phyloP scores from a whole-genome alignment of 2,113 vertebrate species.

The Thalassarche chlororhynchos region DNA sequence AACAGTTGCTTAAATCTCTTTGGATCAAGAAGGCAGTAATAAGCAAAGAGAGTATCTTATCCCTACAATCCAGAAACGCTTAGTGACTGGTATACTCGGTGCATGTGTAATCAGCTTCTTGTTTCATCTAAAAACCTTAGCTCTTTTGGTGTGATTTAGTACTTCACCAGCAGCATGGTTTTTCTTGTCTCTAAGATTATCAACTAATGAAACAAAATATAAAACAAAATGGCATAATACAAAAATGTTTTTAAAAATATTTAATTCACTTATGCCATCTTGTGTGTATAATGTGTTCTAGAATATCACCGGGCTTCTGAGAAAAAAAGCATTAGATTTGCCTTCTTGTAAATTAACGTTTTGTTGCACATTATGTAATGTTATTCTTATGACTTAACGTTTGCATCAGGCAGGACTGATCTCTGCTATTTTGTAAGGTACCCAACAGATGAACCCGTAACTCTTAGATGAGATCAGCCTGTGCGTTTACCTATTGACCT shows the following conservation, averaged over 20 bases:
- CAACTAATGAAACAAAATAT: not conserved
- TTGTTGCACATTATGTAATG: not conserved
- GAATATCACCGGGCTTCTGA: not conserved
- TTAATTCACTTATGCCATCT: not conserved
- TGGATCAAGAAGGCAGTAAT: slow-evolving; percentile 76
- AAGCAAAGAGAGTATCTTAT: slow-evolving; percentile 78
- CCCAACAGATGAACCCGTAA: not conserved
- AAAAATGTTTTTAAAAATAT: not conserved
- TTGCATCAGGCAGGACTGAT: not conserved
- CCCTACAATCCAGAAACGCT: slow-evolving; percentile 71
- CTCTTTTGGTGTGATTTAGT: slow-evolving; percentile 56
- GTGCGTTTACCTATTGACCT: not conserved
- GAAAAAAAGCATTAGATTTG: not conserved
- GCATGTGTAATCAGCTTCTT: slow-evolving; percentile 67
- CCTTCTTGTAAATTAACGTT: not conserved
- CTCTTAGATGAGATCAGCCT: not conserved
- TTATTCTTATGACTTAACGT: not conserved
- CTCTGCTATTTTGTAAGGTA: not conserved
- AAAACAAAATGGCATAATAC: not conserved
- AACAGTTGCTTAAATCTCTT: slow-evolving; percentile 82
- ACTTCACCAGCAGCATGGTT: not conserved
- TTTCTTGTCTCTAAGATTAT: slow-evolving; percentile 9
- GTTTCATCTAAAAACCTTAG: slow-evolving; percentile 61
- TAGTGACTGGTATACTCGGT: slow-evolving; percentile 61
- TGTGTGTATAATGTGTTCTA: not conserved